Evolutionary conservation across 2,113 vertebrate species (phyloP).

Genomic region (Tenebrosternarchus preto): DNA sequence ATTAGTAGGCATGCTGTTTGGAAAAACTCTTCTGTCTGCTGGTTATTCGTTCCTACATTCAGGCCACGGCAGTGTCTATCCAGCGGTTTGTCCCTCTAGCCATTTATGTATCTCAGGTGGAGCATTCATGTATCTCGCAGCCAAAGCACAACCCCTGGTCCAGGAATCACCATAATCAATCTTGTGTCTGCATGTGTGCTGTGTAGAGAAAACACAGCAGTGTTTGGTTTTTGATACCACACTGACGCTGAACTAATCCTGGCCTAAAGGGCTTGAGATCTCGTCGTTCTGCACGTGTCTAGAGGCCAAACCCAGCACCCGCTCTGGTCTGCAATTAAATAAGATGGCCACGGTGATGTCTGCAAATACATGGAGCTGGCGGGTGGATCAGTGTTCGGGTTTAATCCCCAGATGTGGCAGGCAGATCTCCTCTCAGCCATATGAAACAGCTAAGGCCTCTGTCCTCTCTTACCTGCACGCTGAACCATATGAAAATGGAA

Average conservation of each 20-base stretch:
- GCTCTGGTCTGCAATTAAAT: slow-evolving; percentile 39
- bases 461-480: background rate
- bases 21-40: background rate
- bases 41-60: background rate
- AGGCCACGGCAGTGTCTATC: background rate
- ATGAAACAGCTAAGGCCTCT: background rate
- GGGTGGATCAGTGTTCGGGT: slow-evolving; percentile 33
- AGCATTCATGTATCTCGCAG: background rate
- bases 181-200: background rate
- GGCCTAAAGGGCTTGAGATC: background rate
- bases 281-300: slow-evolving; percentile 1
- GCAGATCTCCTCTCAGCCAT: slow-evolving; percentile 8
- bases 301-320: slow-evolving; percentile 10
- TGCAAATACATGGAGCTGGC: background rate
- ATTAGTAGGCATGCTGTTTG: no score
- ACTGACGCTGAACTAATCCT: slow-evolving; percentile 19
- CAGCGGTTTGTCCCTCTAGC: slow-evolving; percentile 10
- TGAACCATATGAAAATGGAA: slow-evolving; percentile 19
- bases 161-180: background rate
- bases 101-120: background rate
- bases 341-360: slow-evolving; percentile 25
- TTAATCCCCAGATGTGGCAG: slow-evolving; percentile 13
- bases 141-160: background rate
- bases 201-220: background rate
- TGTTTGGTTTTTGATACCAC: slow-evolving; percentile 12